These are phyloP conservation scores for Loris lydekkerianus DNA, from an alignment of 2,797 vertebrate species.

Conservation along the genomic window DNA sequence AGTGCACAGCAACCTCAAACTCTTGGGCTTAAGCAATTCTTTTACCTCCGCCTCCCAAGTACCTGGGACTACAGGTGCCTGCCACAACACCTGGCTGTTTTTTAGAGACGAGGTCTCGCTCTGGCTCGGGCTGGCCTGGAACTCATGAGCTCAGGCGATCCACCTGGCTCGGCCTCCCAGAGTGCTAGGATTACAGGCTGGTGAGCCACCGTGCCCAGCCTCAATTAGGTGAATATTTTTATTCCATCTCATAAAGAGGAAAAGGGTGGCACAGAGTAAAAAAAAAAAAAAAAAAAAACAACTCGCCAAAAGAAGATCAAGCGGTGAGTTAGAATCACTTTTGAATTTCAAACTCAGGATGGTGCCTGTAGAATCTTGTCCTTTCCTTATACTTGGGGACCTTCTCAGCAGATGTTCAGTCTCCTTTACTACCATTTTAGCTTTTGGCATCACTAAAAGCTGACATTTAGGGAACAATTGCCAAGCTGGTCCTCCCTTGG, in stretches of 20 bases:
- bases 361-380: neutral
- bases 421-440: neutral
- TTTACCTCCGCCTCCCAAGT: no score
- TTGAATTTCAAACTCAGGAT: neutral
- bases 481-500: neutral
- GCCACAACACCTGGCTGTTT: no score
- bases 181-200: no score
- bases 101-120: no score
- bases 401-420: neutral
- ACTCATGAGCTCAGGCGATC: no score
- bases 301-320: neutral
- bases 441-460: neutral
- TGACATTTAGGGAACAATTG: neutral
- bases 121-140: no score
- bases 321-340: neutral
- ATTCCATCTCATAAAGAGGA: neutral
- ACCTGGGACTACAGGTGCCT: no score
- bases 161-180: no score
- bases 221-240: neutral
- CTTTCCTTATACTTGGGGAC: neutral
- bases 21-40: no score
- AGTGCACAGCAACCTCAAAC: no score
- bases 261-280: neutral
- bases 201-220: no score
- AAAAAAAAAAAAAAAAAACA: neutral